Percentiles rank a stretch among this genome's conserved stretches.
phyloP scores from a whole-genome alignment of 2,888 invertebrate species.

The Sinotaia quadrata region DNA sequence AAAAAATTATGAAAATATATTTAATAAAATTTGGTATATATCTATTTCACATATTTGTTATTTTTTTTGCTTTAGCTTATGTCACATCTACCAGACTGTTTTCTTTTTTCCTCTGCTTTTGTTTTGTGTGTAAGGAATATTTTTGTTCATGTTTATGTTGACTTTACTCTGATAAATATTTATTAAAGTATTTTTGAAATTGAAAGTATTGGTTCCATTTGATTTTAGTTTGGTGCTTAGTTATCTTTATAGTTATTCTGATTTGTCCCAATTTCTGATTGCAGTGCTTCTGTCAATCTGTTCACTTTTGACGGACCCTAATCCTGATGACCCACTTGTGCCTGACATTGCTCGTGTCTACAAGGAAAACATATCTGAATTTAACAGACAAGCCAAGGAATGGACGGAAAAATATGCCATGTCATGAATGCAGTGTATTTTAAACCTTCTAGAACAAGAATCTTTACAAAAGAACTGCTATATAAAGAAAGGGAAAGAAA shows the following conservation, averaged over 20 bases:
- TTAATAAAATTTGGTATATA: no score
- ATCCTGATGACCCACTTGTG: slow-evolving; percentile 99
- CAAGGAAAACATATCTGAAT: slow-evolving; percentile 99
- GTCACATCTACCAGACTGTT: not conserved
- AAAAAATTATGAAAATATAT: no score
- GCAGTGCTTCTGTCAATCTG: slow-evolving; percentile 99
- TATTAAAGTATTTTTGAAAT: no score
- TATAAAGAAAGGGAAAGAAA: not conserved
- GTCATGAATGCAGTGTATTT: slow-evolving; percentile 71
- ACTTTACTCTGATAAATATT: no score
- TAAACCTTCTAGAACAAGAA: not conserved
- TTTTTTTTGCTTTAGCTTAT: no score
- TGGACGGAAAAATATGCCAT: slow-evolving; percentile 99
- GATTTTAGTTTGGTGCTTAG: not conserved
- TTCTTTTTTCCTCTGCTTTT: not conserved
- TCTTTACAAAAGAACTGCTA: not conserved
- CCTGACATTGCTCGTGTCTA: slow-evolving; percentile 99
- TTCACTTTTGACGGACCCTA: slow-evolving; percentile 99
- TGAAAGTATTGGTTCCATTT: not conserved
- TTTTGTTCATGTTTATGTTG: no score
- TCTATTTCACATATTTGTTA: no score
- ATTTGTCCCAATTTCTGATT: slow-evolving; percentile 64
- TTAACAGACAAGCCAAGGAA: slow-evolving; percentile 99
- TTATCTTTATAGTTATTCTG: not conserved
- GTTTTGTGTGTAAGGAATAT: not conserved